Evolutionary conservation across 2,888 invertebrate species (phyloP).

Genomic region (Byasa hedistus): DNA sequence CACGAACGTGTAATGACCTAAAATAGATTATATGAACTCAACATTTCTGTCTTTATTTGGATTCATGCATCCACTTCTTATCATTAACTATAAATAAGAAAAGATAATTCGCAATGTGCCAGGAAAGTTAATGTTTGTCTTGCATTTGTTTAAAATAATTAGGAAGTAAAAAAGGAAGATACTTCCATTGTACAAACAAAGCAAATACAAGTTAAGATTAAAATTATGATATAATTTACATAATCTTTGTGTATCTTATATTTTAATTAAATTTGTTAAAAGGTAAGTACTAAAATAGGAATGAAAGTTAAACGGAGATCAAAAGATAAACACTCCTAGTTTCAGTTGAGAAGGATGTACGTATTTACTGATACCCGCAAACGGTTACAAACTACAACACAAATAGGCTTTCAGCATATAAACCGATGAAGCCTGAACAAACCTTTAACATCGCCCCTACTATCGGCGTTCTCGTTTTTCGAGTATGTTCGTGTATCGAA

Average conservation of each 20-base stretch:
- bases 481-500: slow-evolving; percentile 84
- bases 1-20: slow-evolving; percentile 84
- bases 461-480: slow-evolving; percentile 83
- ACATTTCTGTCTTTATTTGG: background rate
- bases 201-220: background rate
- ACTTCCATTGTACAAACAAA: background rate
- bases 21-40: background rate
- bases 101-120: no score
- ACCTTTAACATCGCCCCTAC: slow-evolving; percentile 82
- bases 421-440: slow-evolving; percentile 14
- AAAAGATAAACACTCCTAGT: background rate
- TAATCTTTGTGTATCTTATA: background rate
- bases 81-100: no score
- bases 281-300: background rate
- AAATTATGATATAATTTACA: no score
- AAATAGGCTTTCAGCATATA: background rate
- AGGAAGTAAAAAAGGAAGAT: background rate
- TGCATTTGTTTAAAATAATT: background rate
- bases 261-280: background rate
- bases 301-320: no score
- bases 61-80: no score
- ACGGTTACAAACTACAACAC: background rate
- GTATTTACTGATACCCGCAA: background rate
- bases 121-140: no score
- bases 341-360: background rate